Evolutionary conservation across 2,888 invertebrate species (phyloP), one percentile per base, ranked within the genome.

Genomic region (Pocota personata): DNA sequence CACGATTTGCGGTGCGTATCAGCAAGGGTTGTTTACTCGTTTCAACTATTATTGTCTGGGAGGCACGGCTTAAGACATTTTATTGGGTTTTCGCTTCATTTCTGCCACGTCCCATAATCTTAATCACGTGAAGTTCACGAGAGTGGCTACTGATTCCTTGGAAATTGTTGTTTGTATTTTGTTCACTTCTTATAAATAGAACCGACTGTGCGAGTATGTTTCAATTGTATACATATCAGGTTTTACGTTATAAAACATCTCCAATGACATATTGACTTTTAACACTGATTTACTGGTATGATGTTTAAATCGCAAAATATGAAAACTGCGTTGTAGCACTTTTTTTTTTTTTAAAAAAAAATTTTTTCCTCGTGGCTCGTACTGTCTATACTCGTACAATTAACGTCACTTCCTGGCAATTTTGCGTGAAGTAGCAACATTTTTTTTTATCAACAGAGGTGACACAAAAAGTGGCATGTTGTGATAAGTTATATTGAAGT

Each of bases 91-190:
- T 7, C 37, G 10, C n/a, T 40, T 19, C 16, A 24, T 52, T 60
- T n/a, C 19, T 58, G 24, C 12, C 21, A 48, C 37, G 30, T 58
- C 73, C 27, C 14, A 40, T 64, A 64, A 75, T 84, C 48, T 21
- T 4, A 37, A 76, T 86, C 86, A 86, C 82, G 86, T 86, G 86
- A 82, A 71, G 27, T 30, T 60, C 82, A 86, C 76, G 75, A 80
- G 80, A 72, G 64, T 4, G 37, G 21, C 16, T 35, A 71, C 8
- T 60, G 55, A 72, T 52, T 78, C 30, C 14, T 7, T 35, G 16
- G 19, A 21, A 58, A 0, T 1, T 1, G 12, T 32, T 7, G 14
- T 4, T 2, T 10, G 19, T 30, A 6, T 16, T 21, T 16, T 48
- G 10, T 10, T 21, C 10, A 12, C 10, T 35, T 35, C 2, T 24